Evolutionary conservation across 2,888 invertebrate genomes (phyloP), one percentile per base, ranked within the genome.

Genomic region (Stomorhina lunata): DNA sequence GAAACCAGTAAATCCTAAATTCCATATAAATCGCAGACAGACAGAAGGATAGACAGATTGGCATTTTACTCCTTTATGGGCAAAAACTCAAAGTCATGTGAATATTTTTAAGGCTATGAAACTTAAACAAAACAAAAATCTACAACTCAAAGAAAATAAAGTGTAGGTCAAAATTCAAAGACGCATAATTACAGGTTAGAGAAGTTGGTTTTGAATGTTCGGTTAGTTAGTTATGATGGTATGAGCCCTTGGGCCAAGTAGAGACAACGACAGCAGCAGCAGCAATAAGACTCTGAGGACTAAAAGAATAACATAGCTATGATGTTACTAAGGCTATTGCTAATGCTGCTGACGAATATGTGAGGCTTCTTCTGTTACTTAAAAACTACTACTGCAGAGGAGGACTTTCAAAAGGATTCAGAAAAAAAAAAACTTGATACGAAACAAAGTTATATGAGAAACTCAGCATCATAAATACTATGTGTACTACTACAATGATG

Each of bases 121-220:
- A 86, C 85, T 80, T 84, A 86, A 86, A 84, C 83, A 85, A 87
- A 85, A 86, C 86, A 84, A 53, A 17, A 45, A 32, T 27, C n/a
- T 15, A 63, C 29, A 43, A n/a, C n/a, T n/a, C 27, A 77, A 66
- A 69, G 57, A 78, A 75, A 75, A 87, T 86, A 88, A 84, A 85
- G 84, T 85, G 75, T 84, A 81, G 84, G 84, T 86, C 85, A 85
- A 83, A 84, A 85, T 82, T 86, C 87, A 89, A 89, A 89, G 86
- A 87, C 84, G 85, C 85, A 85, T 89, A 89, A 88, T 88, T 89
- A 88, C 85, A 87, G 88, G 88, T 86, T 87, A 84, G 85, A 83
- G 82, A 68, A n/a, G 37, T 73, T 73, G 55, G 40, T 61, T n/a
- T n/a, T n/a, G n/a, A n/a, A n/a, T n/a, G n/a, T n/a, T n/a, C n/a